Evolutionary conservation across 53 echinoderm and acorn worm genomes (phyloP).

Genomic region (Astropecten irregularis): DNA sequence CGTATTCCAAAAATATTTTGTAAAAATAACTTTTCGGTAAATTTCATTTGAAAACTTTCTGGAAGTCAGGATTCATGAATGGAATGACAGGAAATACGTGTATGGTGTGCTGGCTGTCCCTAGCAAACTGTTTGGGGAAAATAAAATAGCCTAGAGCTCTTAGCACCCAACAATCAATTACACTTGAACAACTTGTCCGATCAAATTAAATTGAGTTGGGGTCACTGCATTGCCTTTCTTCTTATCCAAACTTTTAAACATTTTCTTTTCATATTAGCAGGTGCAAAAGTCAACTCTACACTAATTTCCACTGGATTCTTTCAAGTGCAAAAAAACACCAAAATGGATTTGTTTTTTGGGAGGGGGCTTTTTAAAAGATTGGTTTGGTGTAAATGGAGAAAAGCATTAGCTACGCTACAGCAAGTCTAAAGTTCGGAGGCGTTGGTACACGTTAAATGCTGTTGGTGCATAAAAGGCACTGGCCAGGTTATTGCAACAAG

Average conservation of each 20-base stretch:
- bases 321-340: neutral
- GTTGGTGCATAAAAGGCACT: conserved; percentile 3
- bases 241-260: neutral
- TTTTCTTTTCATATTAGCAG: conserved; percentile 19
- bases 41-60: too few relatives aligned
- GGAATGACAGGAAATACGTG: too few relatives aligned
- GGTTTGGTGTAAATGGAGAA: neutral
- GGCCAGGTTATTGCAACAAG: conserved; percentile 18
- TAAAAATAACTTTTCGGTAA: too few relatives aligned
- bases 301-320: neutral
- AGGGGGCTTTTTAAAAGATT: neutral
- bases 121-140: too few relatives aligned
- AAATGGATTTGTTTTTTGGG: too few relatives aligned
- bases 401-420: conserved; percentile 4
- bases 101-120: too few relatives aligned
- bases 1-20: too few relatives aligned
- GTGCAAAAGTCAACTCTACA: conserved; percentile 37
- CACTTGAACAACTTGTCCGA: conserved; percentile 28
- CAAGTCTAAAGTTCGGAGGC: conserved; percentile 32
- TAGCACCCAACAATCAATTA: neutral
- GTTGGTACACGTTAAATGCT: conserved; percentile 2
- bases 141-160: neutral
- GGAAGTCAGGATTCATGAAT: too few relatives aligned
- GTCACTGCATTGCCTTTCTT: conserved; percentile 14
- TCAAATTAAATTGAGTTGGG: conserved; percentile 30